Evolutionary conservation across 2,888 invertebrate species (phyloP).

Genomic region (Chesias legatella): DNA sequence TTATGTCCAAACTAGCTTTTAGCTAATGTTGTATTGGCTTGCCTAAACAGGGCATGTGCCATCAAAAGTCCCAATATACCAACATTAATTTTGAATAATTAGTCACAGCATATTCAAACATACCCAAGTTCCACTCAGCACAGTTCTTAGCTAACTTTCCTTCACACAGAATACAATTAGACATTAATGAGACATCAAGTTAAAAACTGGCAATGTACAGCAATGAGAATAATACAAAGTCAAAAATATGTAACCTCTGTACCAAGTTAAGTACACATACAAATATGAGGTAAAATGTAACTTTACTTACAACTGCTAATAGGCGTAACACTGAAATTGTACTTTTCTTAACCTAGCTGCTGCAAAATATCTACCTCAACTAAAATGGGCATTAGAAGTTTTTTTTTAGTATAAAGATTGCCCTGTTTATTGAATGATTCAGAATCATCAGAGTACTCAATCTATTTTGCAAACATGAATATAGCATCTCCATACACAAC

Average conservation of each 20-base stretch:
- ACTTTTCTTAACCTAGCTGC: constrained; percentile 29
- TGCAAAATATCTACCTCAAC: constrained; percentile 11
- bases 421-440: constrained; percentile 11
- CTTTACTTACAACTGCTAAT: constrained; percentile 30
- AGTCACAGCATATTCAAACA: not conserved
- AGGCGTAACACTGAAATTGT: constrained; percentile 31
- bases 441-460: constrained; percentile 11
- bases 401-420: constrained; percentile 1
- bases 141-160: constrained; percentile 1
- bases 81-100: constrained; percentile 7
- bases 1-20: constrained; percentile 12
- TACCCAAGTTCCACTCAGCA: constrained; percentile 1
- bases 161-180: constrained; percentile 15
- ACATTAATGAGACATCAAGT: constrained; percentile 18
- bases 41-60: constrained; percentile 2
- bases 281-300: constrained; percentile 26
- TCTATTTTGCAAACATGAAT: not conserved
- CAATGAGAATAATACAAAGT: constrained; percentile 31
- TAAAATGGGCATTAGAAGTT: constrained; percentile 2
- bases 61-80: not conserved
- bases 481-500: constrained; percentile 4
- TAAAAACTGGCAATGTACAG: constrained; percentile 30
- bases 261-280: constrained; percentile 27
- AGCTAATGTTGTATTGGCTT: constrained; percentile 12
- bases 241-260: constrained; percentile 36